Evolutionary conservation across 1,140 invertebrate species (phyloP).

Genomic region (Drosophila biarmipes): DNA sequence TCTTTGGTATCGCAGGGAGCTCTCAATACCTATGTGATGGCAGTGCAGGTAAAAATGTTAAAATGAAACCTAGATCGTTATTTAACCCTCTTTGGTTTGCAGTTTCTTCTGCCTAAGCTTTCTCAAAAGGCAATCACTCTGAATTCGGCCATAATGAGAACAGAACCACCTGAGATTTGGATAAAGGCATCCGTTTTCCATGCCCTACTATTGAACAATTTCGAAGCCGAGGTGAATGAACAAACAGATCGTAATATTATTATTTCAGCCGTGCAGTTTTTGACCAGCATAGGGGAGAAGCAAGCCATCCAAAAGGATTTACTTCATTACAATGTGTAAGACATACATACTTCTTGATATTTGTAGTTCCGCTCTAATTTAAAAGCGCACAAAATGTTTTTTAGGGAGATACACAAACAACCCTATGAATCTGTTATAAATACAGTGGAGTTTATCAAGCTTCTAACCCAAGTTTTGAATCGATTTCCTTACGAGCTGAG

Average conservation of each 20-base stretch:
- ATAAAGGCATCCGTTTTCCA: conserved; percentile 64
- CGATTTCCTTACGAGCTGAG: conserved; percentile 84
- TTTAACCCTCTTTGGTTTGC: not conserved
- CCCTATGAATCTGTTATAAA: conserved; percentile 65
- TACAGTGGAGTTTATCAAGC: conserved; percentile 83
- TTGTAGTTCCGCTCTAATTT: not conserved
- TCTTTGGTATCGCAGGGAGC: conserved; percentile 51
- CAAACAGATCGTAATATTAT: conserved; percentile 71
- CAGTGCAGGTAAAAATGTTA: conserved; percentile 51
- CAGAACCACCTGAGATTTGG: conserved; percentile 61
- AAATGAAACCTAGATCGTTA: not conserved
- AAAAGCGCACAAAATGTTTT: not conserved
- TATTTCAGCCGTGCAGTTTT: conserved; percentile 55
- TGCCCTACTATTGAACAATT: conserved; percentile 72
- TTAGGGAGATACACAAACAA: conserved; percentile 49
- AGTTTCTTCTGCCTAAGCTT: conserved; percentile 67
- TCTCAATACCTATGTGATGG: conserved; percentile 63
- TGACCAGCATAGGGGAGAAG: conserved; percentile 58
- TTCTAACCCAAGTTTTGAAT: conserved; percentile 84
- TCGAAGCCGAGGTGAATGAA: conserved; percentile 71
- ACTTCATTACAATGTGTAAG: conserved; percentile 78
- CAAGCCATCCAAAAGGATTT: conserved; percentile 61
- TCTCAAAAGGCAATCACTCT: conserved; percentile 49
- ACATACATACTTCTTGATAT: not conserved
- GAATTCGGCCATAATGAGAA: conserved; percentile 60